A percentile compares a stretch with the other conserved stretches of the same genome.
phyloP scores from a whole-genome alignment of 2,113 vertebrate species.

The Trochalopteron elliotii region DNA sequence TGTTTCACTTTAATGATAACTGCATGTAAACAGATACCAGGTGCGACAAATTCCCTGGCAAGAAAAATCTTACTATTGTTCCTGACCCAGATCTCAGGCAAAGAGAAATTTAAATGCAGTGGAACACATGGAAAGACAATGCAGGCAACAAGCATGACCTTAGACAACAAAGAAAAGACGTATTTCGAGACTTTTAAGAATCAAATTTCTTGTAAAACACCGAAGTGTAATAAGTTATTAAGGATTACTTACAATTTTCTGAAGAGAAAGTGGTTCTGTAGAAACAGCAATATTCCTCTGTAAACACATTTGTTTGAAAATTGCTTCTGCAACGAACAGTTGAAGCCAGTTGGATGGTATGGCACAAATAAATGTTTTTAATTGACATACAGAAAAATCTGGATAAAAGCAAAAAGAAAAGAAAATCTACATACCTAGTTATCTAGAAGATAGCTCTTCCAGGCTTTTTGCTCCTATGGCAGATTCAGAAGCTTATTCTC shows the following conservation, averaged over 20 bases:
- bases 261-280: conserved; percentile 81
- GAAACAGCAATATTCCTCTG: conserved; percentile 69
- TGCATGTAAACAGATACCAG: background rate
- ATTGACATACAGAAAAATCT: conserved; percentile 78
- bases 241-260: conserved; percentile 80
- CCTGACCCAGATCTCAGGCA: background rate
- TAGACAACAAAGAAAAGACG: background rate
- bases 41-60: background rate
- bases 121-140: background rate
- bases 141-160: background rate
- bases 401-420: background rate
- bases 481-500: background rate
- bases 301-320: conserved; percentile 84
- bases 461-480: background rate
- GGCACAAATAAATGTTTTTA: conserved; percentile 80
- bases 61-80: background rate
- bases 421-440: background rate
- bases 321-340: conserved; percentile 84
- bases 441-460: background rate
- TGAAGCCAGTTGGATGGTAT: conserved; percentile 84
- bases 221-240: background rate
- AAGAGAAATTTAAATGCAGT: background rate
- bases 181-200: background rate
- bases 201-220: background rate
- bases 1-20: background rate